Conservation (phyloP, 2,888 invertebrate genomes). For the Alloplasta piceator region DNA sequence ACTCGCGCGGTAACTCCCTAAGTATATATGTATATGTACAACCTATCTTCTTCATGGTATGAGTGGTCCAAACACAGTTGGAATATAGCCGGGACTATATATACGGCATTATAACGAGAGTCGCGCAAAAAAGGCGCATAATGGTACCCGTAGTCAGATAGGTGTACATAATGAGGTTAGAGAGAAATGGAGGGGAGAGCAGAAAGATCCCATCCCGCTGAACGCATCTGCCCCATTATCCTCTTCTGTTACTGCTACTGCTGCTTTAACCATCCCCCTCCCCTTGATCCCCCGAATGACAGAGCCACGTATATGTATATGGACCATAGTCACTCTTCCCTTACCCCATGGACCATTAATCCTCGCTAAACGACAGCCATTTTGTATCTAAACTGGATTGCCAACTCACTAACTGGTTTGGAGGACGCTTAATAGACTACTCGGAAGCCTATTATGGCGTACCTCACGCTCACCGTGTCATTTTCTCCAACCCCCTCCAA, state of each 20-base stretch:
- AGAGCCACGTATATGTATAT: neutral
- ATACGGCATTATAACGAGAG: constrained; percentile 57
- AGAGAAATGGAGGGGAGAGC: constrained; percentile 63
- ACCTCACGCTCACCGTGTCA: constrained; percentile 78
- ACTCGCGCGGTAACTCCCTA: constrained; percentile 12
- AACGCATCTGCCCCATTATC: constrained; percentile 83
- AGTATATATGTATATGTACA: neutral
- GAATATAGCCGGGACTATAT: constrained; percentile 39
- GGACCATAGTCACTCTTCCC: constrained; percentile 15
- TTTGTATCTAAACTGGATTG: constrained; percentile 84
- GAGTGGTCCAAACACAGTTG: neutral
- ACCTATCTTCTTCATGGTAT: neutral
- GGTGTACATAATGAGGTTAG: constrained; percentile 81
- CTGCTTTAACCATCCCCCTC: neutral
- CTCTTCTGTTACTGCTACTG: constrained; percentile 70
- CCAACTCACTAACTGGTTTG: constrained; percentile 83
- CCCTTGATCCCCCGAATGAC: neutral
- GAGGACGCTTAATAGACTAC: constrained; percentile 82
- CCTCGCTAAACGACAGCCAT: constrained; percentile 84
- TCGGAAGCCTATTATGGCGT: constrained; percentile 80
- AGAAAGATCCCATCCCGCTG: constrained; percentile 68
- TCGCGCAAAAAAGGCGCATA: constrained; percentile 80
- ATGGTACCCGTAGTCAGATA: constrained; percentile 80
- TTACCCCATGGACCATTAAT: constrained; percentile 82
- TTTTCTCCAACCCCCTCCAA: constrained; percentile 68